phyloP scores from a whole-genome alignment of 2,797 vertebrate species.

The Hafferia zeledoni region DNA sequence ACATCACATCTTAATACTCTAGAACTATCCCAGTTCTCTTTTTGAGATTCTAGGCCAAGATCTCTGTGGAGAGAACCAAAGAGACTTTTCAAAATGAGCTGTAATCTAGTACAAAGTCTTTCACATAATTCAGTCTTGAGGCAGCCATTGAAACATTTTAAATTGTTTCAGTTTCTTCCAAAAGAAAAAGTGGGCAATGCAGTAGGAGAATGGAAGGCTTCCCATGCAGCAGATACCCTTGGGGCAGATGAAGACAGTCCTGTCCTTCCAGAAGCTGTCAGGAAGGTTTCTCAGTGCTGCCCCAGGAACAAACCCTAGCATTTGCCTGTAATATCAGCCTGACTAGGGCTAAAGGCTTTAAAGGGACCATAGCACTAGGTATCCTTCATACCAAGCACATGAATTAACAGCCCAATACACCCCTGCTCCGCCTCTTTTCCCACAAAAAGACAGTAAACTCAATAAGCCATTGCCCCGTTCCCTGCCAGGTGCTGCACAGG shows the following conservation, averaged over 20 bases:
- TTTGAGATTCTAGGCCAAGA: neutral
- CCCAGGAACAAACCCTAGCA: neutral
- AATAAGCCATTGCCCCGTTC: neutral
- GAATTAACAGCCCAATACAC: neutral
- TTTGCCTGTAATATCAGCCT: neutral
- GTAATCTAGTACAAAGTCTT: neutral
- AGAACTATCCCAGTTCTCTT: neutral
- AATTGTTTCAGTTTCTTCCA: neutral
- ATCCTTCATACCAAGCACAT: neutral
- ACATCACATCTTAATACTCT: accelerated
- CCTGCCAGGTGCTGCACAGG: neutral
- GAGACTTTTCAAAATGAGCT: neutral
- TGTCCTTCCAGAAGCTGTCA: neutral
- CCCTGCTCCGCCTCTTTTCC: neutral
- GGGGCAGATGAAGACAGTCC: neutral
- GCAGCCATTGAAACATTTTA: neutral
- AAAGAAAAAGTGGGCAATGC: neutral
- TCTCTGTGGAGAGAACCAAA: accelerated
- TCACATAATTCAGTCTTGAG: neutral
- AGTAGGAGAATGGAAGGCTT: neutral
- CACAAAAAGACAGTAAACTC: neutral
- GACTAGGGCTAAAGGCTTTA: neutral
- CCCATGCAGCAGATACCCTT: neutral
- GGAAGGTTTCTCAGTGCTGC: neutral
- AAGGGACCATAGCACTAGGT: neutral